phyloP scores from a whole-genome alignment of 2,888 invertebrate genomes.

The Campaea margaritaria region DNA sequence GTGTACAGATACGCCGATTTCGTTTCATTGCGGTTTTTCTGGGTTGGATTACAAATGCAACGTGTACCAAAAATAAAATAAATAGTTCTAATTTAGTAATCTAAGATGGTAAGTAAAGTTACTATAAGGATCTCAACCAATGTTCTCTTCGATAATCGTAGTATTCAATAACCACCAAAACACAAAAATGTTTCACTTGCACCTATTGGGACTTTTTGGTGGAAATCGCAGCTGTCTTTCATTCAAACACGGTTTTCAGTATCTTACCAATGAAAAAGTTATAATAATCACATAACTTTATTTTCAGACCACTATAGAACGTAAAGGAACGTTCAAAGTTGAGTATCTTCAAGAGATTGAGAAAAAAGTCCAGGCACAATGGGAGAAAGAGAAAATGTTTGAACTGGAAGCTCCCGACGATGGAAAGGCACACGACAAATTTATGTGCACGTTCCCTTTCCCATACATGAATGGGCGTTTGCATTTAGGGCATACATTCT shows the following conservation, averaged over 20 bases:
- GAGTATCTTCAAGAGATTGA: conserved; percentile 97
- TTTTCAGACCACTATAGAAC: conserved; percentile 69
- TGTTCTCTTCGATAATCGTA: too few species aligned
- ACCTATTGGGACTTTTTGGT: too few species aligned
- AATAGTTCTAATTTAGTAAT: too few species aligned
- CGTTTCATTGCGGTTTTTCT: too few species aligned
- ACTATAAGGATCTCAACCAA: too few species aligned
- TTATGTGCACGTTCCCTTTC: conserved; percentile 97
- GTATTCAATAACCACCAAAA: too few species aligned
- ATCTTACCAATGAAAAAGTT: background rate
- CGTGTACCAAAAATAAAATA: too few species aligned
- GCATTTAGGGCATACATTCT: conserved; percentile 99
- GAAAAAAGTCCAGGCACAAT: conserved; percentile 91
- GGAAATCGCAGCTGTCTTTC: too few species aligned
- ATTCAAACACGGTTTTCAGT: background rate
- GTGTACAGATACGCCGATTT: too few species aligned
- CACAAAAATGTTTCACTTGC: too few species aligned
- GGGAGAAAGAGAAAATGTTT: conserved; percentile 92
- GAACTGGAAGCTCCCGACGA: conserved; percentile 92
- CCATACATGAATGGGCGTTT: conserved; percentile 99
- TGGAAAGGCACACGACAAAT: conserved; percentile 90
- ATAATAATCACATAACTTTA: background rate
- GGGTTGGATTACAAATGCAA: too few species aligned
- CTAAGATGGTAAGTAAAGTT: too few species aligned
- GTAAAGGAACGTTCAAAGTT: conserved; percentile 98